Evolutionary conservation across 2,797 vertebrate genomes (phyloP).

Genomic region (Geotria australis): DNA sequence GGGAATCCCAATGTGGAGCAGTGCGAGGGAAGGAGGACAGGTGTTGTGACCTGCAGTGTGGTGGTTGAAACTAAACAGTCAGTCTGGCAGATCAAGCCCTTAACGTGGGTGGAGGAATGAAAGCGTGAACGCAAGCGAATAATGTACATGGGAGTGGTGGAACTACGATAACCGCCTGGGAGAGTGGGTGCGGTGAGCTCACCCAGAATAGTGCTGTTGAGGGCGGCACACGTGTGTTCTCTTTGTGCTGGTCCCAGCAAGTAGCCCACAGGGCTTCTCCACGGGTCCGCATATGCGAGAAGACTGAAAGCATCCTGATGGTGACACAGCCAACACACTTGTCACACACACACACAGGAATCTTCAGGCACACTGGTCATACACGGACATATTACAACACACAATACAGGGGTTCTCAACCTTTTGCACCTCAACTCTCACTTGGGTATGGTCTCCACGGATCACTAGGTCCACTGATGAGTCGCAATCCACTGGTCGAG

Average conservation of each 20-base stretch:
- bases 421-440: background rate
- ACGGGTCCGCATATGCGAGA: conserved; percentile 85
- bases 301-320: conserved; percentile 82
- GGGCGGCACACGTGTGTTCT: conserved; percentile 90
- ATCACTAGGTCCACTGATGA: no score
- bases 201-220: conserved; percentile 99
- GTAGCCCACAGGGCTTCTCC: conserved; percentile 88
- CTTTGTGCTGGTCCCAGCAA: conserved; percentile 88
- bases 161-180: background rate
- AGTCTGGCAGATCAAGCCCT: no score
- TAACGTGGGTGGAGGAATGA: no score
- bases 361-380: background rate
- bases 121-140: no score
- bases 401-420: background rate
- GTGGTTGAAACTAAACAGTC: no score
- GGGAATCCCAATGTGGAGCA: no score
- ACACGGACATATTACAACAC: background rate
- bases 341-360: conserved; percentile 1
- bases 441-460: no score
- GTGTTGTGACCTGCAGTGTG: no score
- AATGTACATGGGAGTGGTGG: background rate
- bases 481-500: no score
- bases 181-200: background rate
- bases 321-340: background rate
- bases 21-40: no score